A percentile compares a stretch with the other conserved stretches of the same genome.
These are phyloP conservation scores for Apoda limacodes DNA, from an alignment of 2,888 invertebrate genomes.

Conservation along the genomic window DNA sequence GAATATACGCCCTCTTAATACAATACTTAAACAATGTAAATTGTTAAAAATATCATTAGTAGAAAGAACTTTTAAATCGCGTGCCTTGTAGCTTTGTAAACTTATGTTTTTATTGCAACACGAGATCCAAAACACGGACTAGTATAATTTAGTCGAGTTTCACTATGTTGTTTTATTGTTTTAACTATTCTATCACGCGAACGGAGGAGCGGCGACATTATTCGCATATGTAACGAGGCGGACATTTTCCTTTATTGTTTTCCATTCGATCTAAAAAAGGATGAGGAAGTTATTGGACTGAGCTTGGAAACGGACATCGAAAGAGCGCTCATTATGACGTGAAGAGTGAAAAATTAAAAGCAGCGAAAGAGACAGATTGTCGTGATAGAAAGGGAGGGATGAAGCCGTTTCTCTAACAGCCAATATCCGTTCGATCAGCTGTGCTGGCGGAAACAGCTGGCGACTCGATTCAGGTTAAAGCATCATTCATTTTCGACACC, in stretches of 20 bases:
- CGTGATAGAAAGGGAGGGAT: constrained; percentile 6
- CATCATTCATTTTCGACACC: constrained; percentile 38
- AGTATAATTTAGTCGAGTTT: constrained; percentile 28
- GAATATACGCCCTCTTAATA: too few relatives aligned
- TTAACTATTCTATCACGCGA: constrained; percentile 4
- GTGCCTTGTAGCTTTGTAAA: constrained; percentile 25
- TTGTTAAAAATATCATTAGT: too few relatives aligned
- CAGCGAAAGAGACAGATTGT: constrained; percentile 27
- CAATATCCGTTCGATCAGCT: constrained; percentile 68
- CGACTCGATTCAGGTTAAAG: constrained; percentile 37
- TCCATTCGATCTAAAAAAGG: too few relatives aligned
- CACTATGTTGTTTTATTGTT: constrained; percentile 33
- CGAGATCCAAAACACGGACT: constrained; percentile 29
- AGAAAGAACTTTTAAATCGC: constrained; percentile 35
- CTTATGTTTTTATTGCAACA: constrained; percentile 25
- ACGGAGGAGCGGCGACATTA: neutral
- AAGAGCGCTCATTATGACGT: constrained; percentile 37
- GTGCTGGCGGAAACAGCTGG: constrained; percentile 63
- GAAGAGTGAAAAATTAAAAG: constrained; percentile 44
- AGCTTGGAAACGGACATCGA: too few relatives aligned
- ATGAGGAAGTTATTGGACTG: too few relatives aligned
- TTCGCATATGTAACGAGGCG: neutral
- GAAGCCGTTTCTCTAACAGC: constrained; percentile 42
- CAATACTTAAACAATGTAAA: too few relatives aligned
- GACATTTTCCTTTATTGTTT: too few relatives aligned